Conservation (phyloP, 2,888 invertebrate genomes). For the Eupelmus urozonus region DNA sequence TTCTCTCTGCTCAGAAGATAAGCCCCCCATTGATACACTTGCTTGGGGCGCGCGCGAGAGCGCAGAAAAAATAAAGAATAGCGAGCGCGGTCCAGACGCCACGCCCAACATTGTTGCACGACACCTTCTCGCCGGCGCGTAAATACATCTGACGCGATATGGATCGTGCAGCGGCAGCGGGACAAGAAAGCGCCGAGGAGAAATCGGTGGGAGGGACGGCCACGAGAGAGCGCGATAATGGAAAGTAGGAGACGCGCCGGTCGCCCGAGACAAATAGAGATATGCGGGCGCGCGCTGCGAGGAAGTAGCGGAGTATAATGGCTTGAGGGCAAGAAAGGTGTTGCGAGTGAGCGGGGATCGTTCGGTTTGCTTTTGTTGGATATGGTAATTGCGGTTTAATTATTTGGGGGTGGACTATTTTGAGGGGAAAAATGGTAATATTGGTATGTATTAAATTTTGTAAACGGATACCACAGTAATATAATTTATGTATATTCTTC, state of each 20-base stretch:
- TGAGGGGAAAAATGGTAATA: too few relatives aligned
- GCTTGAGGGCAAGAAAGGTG: too few relatives aligned
- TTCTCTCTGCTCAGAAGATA: constrained; percentile 3
- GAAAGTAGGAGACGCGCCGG: constrained; percentile 37
- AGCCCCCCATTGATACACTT: neutral
- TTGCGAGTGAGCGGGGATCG: too few relatives aligned
- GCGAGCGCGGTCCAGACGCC: constrained; percentile 27
- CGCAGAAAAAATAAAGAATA: neutral
- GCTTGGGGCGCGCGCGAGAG: neutral
- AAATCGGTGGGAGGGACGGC: constrained; percentile 48
- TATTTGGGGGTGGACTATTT: too few relatives aligned
- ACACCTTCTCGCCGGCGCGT: constrained; percentile 45
- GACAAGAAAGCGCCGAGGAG: constrained; percentile 48
- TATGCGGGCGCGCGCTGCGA: neutral
- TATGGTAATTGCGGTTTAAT: too few relatives aligned
- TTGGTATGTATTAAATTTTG: too few relatives aligned
- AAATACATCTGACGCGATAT: constrained; percentile 49
- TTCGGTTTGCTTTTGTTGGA: too few relatives aligned
- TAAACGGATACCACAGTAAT: too few relatives aligned
- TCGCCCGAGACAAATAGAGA: neutral
- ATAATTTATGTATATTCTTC: too few relatives aligned
- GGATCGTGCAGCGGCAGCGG: constrained; percentile 34
- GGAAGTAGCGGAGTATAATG: too few relatives aligned
- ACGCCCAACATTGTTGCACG: constrained; percentile 56
- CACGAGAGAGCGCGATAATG: constrained; percentile 43